phyloP scores from a whole-genome alignment of 2,797 vertebrate species.

The Neosilurus hyrtlii region DNA sequence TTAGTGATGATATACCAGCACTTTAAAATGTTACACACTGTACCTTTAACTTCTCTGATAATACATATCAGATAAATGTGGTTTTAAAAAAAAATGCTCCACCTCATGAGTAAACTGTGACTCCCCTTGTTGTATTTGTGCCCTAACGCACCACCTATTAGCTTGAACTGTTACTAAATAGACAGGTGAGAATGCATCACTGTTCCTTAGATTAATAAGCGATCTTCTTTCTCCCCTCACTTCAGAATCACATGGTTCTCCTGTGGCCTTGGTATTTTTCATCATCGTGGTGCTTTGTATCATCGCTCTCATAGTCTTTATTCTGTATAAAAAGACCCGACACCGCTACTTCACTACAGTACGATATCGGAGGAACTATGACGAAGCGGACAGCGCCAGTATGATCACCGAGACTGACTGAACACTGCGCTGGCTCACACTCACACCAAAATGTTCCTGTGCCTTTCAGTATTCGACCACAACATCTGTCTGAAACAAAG shows the following conservation, averaged over 20 bases:
- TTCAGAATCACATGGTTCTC: constrained; percentile 64
- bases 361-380: constrained; percentile 73
- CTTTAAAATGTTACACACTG: no score
- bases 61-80: not conserved
- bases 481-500: not conserved
- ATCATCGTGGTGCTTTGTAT: constrained; percentile 63
- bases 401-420: constrained; percentile 69
- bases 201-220: not conserved
- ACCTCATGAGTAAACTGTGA: no score
- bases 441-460: constrained; percentile 37
- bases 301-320: constrained; percentile 46
- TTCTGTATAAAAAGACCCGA: constrained; percentile 71
- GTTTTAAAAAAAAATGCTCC: not conserved
- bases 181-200: not conserved
- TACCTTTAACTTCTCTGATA: not conserved
- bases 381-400: constrained; percentile 70
- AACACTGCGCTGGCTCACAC: constrained; percentile 23
- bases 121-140: not conserved
- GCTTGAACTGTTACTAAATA: not conserved
- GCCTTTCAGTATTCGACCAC: constrained; percentile 50
- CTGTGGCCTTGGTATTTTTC: constrained; percentile 67
- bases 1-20: no score
- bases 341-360: constrained; percentile 62
- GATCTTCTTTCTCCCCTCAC: not conserved
- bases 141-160: not conserved